Percentiles rank a stretch among this genome's conserved stretches.
These are phyloP conservation scores for Glaucidium brasilianum DNA, from an alignment of 2,113 vertebrate genomes.

Conservation along the genomic window DNA sequence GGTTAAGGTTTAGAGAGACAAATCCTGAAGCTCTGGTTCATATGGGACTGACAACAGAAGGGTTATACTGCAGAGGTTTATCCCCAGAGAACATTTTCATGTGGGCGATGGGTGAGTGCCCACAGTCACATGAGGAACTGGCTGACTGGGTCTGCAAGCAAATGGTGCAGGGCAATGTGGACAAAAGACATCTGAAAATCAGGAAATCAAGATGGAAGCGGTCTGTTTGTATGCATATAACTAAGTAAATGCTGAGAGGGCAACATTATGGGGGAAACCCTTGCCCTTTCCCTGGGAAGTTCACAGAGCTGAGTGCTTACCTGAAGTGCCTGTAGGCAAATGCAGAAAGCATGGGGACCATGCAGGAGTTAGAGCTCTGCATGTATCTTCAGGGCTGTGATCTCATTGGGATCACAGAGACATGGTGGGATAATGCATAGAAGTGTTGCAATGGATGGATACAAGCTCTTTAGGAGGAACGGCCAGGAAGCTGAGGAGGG, in stretches of 20 bases:
- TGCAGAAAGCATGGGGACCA: not conserved
- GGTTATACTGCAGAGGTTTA: not conserved
- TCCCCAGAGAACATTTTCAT: not conserved
- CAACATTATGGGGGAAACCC: not conserved
- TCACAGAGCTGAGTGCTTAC: not conserved
- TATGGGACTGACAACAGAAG: not conserved
- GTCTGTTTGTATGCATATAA: not conserved
- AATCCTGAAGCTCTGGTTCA: not conserved
- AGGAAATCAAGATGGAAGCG: not conserved
- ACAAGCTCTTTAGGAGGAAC: not conserved
- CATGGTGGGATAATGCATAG: not conserved
- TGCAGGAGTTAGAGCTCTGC: not conserved
- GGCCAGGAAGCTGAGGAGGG: not conserved
- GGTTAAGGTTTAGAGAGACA: not conserved
- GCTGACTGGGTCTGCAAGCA: not conserved
- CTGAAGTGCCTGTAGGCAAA: not conserved
- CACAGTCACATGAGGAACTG: not conserved
- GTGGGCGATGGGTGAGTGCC: not conserved
- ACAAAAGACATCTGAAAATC: not conserved
- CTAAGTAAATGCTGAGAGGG: not conserved
- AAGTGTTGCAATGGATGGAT: not conserved
- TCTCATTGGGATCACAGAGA: not conserved
- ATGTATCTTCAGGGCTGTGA: not conserved
- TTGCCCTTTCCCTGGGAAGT: not conserved
- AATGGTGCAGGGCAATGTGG: accelerated